Evolutionary conservation across 2,888 invertebrate genomes (phyloP).

Genomic region (Dascillus cervinus): DNA sequence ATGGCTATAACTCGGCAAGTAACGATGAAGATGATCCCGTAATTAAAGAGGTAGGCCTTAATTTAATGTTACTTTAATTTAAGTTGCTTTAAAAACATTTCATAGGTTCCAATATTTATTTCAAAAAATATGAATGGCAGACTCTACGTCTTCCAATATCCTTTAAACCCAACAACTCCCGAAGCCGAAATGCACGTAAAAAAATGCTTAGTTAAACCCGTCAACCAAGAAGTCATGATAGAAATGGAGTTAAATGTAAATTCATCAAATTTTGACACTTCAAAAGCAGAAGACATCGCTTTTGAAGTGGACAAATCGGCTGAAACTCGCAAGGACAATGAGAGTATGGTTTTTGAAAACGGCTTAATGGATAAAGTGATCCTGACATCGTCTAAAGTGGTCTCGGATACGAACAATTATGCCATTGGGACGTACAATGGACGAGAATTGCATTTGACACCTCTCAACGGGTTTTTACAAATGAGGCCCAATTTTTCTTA

Average conservation of each 20-base stretch:
- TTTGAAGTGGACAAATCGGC: conserved; percentile 65
- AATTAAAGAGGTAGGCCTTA: conserved; percentile 54
- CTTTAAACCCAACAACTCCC: conserved; percentile 55
- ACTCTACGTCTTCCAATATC: conserved; percentile 78
- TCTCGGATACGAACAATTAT: conserved; percentile 60
- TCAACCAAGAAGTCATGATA: conserved; percentile 72
- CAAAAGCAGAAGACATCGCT: conserved; percentile 81
- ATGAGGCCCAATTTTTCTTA: conserved; percentile 73
- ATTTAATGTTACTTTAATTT: conserved; percentile 3
- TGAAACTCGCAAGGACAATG: conserved; percentile 44
- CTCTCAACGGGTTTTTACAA: conserved; percentile 69
- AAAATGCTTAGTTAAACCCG: conserved; percentile 71
- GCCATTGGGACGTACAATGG: conserved; percentile 68
- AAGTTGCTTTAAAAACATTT: conserved; percentile 2
- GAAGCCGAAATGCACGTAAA: conserved; percentile 57
- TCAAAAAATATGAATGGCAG: conserved; percentile 70
- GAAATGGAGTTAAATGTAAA: conserved; percentile 69
- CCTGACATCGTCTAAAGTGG: conserved; percentile 56
- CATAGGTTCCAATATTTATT: conserved; percentile 77
- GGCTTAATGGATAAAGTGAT: conserved; percentile 72
- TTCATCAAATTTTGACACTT: conserved; percentile 66
- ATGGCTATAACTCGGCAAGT: no score
- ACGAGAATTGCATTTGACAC: conserved; percentile 76
- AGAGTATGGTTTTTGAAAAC: conserved; percentile 54
- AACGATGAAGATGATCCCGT: conserved; percentile 58